Conservation (phyloP, 2,113 vertebrate genomes). For the Paracanthobrama guichenoti region DNA sequence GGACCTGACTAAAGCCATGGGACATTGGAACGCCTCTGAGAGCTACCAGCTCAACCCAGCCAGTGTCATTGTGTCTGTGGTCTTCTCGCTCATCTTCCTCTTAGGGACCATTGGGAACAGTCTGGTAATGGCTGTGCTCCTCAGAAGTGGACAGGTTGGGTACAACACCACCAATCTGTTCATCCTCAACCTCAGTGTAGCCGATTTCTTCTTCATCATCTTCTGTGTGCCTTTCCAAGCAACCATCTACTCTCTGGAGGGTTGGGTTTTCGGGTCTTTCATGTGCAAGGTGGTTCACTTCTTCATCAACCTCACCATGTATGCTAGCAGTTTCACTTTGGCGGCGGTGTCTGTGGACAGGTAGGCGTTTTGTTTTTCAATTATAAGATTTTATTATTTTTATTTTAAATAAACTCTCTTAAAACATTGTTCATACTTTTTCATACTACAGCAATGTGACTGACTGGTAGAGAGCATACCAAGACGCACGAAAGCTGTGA, state of each 20-base stretch:
- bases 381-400: not conserved
- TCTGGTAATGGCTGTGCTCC: conserved; percentile 83
- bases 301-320: conserved; percentile 91
- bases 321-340: conserved; percentile 88
- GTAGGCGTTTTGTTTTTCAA: conserved; percentile 58
- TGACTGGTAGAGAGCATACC: too few relatives aligned
- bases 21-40: conserved; percentile 75
- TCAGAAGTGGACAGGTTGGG: conserved; percentile 80
- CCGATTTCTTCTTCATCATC: conserved; percentile 90
- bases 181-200: conserved; percentile 88
- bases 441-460: too few relatives aligned
- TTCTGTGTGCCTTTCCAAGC: conserved; percentile 91
- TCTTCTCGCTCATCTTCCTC: conserved; percentile 88
- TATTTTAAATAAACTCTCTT: not conserved
- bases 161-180: conserved; percentile 88
- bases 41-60: conserved; percentile 81
- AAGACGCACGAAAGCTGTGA: too few relatives aligned
- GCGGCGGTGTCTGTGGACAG: conserved; percentile 87
- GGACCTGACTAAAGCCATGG: conserved; percentile 73
- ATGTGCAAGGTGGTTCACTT: conserved; percentile 89
- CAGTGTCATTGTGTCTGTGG: conserved; percentile 82
- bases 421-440: too few relatives aligned
- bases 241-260: conserved; percentile 87
- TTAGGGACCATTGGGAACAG: conserved; percentile 85
- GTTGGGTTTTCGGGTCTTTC: conserved; percentile 88